Base-by-base conservation (phyloP, 2,113 vertebrate genomes). In the Microtus ochrogaster region DNA sequence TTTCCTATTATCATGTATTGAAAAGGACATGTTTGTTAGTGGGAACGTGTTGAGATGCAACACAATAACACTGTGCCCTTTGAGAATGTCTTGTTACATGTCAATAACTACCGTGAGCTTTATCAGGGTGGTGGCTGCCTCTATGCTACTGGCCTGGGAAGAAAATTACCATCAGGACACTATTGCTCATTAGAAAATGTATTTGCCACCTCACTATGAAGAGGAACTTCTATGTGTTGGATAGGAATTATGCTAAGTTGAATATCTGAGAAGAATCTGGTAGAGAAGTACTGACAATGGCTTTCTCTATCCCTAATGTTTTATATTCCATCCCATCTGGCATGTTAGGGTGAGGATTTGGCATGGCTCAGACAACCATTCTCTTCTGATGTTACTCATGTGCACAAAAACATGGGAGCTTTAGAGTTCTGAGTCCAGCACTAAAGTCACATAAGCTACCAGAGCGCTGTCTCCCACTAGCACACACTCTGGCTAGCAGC, bases 61-160 rank as follows among this genome's bases (percentile, higher is more conserved):
- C 49, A 82, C 13, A 92, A 78, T 55, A 49, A 82, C 65, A 93
- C 41, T 92, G 44, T 94, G 63, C 73, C 36, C 63, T 39, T 92
- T 78, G 6, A 68, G 39, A 94, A 91, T 63, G 77, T 87, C 90
- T 85, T 58, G 55, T 94, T 76, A 94, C 96, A 91, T 21, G n/a
- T 55, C 70, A 89, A 22, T 22, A 52, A 74, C 17, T 65, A 58
- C 49, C 19, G 19, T 52, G 70, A n/a, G 9, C 63, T 52, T 96
- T 55, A 39, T 44, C n/a, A 72, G 65, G 90, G 47, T 30, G 17
- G 89, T 76, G 28, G 85, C 58, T 87, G 17, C 65, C 30, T 83
- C 19, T 87, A 28, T 76, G 83, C 21, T 93, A 33, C 47, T 87
- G 16, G 28, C 36, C 77, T 81, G 7, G 83, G 65, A 8, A 86